A percentile compares a stretch with the other conserved stretches of the same genome.
Conservation (phyloP, 2,113 vertebrate genomes). For the Shinisaurus crocodilurus region DNA sequence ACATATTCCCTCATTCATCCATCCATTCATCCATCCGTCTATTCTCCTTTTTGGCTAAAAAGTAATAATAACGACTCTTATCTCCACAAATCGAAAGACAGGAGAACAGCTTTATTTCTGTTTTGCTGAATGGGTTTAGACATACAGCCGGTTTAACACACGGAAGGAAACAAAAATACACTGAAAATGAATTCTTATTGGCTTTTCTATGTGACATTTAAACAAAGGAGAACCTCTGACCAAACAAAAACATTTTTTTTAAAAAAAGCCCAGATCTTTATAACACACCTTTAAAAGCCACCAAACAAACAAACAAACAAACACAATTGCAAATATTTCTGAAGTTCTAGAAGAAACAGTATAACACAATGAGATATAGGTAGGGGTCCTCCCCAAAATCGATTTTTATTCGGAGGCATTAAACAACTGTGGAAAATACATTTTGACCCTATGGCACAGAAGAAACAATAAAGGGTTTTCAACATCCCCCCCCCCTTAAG, state of each 20-base stretch:
- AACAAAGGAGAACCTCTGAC: not conserved
- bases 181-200: not conserved
- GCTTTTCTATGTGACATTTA: not conserved
- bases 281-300: slow-evolving; percentile 34
- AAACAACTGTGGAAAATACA: slow-evolving; percentile 72
- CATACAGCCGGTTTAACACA: not conserved
- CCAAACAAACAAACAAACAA: slow-evolving; percentile 16
- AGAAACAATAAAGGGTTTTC: slow-evolving; percentile 35
- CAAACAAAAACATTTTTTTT: not conserved
- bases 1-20: not conserved
- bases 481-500: not conserved
- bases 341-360: slow-evolving; percentile 2
- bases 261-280: slow-evolving; percentile 5
- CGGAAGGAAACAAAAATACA: not conserved
- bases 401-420: slow-evolving; percentile 73
- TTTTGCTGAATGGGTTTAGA: not conserved
- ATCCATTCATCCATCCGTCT: not conserved
- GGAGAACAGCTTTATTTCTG: not conserved
- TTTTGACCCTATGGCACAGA: slow-evolving; percentile 54
- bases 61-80: not conserved
- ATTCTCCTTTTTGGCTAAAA: not conserved
- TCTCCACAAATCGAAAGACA: not conserved
- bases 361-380: slow-evolving; percentile 50
- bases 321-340: not conserved
- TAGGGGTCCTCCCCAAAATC: slow-evolving; percentile 55